phyloP scores from a whole-genome alignment of 1,140 invertebrate species.

The Galleria mellonella region DNA sequence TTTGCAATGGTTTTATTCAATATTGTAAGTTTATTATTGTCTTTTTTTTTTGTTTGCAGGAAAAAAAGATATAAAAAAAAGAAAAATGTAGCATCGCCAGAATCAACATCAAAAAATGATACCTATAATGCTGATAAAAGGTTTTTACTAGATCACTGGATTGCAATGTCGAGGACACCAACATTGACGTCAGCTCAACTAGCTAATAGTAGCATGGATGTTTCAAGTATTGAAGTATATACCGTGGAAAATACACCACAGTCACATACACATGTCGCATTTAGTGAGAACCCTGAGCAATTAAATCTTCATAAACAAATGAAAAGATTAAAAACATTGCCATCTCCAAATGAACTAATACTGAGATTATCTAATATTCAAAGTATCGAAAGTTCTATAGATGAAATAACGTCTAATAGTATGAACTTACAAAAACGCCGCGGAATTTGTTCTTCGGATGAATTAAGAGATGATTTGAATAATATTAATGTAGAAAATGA shows the following conservation, averaged over 20 bases:
- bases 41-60: neutral
- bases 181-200: slow-evolving; percentile 66
- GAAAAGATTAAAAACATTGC: slow-evolving; percentile 60
- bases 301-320: slow-evolving; percentile 24
- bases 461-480: slow-evolving; percentile 55
- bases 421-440: slow-evolving; percentile 73
- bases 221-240: slow-evolving; percentile 66
- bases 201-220: slow-evolving; percentile 51
- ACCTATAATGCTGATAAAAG: slow-evolving; percentile 70
- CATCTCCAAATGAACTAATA: slow-evolving; percentile 62
- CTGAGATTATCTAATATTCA: slow-evolving; percentile 55
- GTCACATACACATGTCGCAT: slow-evolving; percentile 12
- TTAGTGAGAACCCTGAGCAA: slow-evolving; percentile 24
- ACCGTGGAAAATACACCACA: slow-evolving; percentile 67
- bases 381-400: slow-evolving; percentile 60
- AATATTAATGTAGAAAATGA: slow-evolving; percentile 46
- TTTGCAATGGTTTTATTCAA: too few relatives aligned
- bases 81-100: neutral
- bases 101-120: slow-evolving; percentile 26
- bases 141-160: slow-evolving; percentile 70
- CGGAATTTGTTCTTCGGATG: slow-evolving; percentile 74
- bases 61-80: neutral
- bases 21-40: neutral
- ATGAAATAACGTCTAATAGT: slow-evolving; percentile 56
- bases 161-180: slow-evolving; percentile 64